These are phyloP conservation scores for Cyanoliseus patagonus DNA, from an alignment of 2,113 vertebrate species.

Conservation along the genomic window DNA sequence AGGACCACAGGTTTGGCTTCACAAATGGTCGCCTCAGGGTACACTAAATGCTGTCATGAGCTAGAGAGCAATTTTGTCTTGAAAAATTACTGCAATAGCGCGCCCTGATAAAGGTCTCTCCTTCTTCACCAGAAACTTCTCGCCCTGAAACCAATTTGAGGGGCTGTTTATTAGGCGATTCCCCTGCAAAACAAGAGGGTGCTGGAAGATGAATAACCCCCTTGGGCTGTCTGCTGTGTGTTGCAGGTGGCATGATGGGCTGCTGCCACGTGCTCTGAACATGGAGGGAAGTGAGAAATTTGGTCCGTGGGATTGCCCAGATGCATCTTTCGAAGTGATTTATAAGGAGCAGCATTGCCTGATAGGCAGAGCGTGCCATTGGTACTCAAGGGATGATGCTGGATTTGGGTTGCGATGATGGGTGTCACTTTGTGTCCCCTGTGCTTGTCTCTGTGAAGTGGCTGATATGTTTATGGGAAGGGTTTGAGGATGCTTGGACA, in stretches of 20 bases:
- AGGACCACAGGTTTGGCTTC: slow-evolving; percentile 47
- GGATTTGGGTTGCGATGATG: neutral
- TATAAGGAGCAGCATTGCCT: neutral
- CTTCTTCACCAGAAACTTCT: neutral
- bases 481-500: neutral
- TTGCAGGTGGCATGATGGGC: neutral
- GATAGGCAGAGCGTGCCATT: fast-evolving
- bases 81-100: slow-evolving; percentile 60
- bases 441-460: neutral
- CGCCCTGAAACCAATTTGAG: slow-evolving; percentile 7
- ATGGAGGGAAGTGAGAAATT: neutral
- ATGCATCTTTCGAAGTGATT: neutral
- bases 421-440: neutral
- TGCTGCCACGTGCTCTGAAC: neutral
- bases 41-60: slow-evolving; percentile 54
- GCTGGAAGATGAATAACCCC: neutral
- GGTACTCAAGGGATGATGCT: neutral
- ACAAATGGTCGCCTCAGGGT: slow-evolving; percentile 57
- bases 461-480: fast-evolving
- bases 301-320: neutral
- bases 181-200: slow-evolving; percentile 1
- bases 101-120: slow-evolving; percentile 30
- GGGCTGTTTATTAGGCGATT: neutral
- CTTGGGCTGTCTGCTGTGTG: neutral
- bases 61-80: slow-evolving; percentile 45